Evolutionary conservation across 2,888 invertebrate species (phyloP), one percentile per base, ranked within the genome.

Genomic region (Caenorhabditis macrosperma): DNA sequence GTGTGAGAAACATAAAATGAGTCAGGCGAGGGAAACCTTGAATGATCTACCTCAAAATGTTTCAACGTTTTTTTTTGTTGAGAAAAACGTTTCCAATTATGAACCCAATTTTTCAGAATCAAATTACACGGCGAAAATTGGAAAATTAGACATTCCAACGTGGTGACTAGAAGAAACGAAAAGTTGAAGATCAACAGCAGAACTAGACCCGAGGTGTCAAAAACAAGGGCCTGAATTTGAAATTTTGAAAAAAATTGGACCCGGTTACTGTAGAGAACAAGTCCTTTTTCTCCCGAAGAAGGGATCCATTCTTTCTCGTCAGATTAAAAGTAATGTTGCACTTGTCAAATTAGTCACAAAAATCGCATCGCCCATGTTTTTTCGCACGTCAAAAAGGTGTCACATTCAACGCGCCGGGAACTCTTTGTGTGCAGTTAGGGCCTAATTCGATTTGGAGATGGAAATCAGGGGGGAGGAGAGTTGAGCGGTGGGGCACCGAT

Each of bases 301-400:
- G n/a, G 22, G 15, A 10, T n/a, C n/a, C 54, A 17, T 28, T 33
- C 35, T 20, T 22, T n/a, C 38, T 46, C 26, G 9, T 12, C 55
- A 59, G 64, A 77, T 78, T 54, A 60, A 66, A 60, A 63, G 69
- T 52, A 28, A 20, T 15, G 30, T 41, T 78, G 78, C 67, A 78
- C 78, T 78, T 78, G 78, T 78, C 78, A 67, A 78, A 78, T 78
- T 78, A 78, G 67, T 26, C 33, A 52, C 17, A 10, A 17, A 38
- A 33, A 15, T 26, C 33, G n/a, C 10, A 30, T 30, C 33, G 41
- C 55, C 61, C 60, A 22, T 24, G 46, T 55, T 61, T 69, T 74
- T 66, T 74, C 74, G 30, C 74, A 64, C 74, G 33, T 64, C 63
- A 50, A 44, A 38, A 41, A 68, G 64, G 77, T 77, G 77, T 77